These are phyloP conservation scores for Xanthia icteritia DNA, from an alignment of 2,888 invertebrate species.

Conservation along the genomic window DNA sequence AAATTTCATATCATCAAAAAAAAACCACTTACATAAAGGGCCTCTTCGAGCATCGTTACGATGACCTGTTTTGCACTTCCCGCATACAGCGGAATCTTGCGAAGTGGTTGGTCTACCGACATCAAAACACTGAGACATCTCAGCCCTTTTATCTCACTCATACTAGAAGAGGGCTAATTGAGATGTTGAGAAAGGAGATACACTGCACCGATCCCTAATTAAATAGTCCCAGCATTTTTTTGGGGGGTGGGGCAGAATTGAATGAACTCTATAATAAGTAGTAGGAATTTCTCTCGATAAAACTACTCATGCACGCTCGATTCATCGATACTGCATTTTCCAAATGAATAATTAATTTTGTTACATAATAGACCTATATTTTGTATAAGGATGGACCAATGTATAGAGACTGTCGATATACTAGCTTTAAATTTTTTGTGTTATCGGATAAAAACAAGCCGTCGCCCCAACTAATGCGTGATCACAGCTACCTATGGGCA, in stretches of 20 bases:
- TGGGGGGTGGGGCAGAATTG: too few species aligned
- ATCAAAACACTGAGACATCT: neutral
- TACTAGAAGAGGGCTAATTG: neutral
- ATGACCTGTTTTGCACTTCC: too few species aligned
- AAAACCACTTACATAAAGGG: neutral
- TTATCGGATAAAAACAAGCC: neutral
- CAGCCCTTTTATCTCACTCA: neutral
- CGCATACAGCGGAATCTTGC: too few species aligned
- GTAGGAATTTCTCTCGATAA: too few species aligned
- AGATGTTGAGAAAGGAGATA: neutral
- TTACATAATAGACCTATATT: too few species aligned
- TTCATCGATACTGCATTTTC: too few species aligned
- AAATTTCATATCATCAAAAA: neutral
- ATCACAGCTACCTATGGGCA: neutral
- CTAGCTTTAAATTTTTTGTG: neutral
- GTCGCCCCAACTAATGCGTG: neutral
- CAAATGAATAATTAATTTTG: too few species aligned
- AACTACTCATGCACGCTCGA: too few species aligned
- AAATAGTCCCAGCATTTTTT: neutral
- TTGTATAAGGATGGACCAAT: neutral
- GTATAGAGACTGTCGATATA: neutral
- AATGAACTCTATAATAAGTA: too few species aligned
- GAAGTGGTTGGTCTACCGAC: neutral
- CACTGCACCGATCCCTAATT: neutral
- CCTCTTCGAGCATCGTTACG: neutral